Conservation (phyloP, 2,888 invertebrate genomes). For the Lepidochitona cinerea region DNA sequence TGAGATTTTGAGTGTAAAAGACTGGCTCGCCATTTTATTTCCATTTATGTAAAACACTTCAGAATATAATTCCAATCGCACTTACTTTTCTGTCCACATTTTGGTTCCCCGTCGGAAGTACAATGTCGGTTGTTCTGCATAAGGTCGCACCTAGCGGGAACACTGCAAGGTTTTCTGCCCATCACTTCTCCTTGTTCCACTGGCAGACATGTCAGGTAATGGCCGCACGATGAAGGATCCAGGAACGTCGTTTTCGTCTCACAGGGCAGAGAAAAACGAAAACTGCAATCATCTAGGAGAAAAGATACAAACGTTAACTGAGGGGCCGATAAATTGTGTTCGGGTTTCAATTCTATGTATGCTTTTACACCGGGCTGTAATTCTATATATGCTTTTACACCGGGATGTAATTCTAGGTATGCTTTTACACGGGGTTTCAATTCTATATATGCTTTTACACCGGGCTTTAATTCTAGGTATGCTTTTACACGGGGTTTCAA, state of each 20-base stretch:
- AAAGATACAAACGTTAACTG: background rate
- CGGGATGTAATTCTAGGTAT: too few species aligned
- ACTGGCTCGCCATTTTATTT: too few species aligned
- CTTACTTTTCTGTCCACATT: background rate
- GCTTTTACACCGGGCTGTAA: too few species aligned
- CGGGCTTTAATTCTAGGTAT: too few species aligned
- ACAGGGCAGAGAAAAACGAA: background rate
- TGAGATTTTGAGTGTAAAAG: too few species aligned
- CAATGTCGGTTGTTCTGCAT: background rate
- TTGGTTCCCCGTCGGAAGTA: background rate
- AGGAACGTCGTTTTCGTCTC: background rate
- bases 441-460: too few species aligned
- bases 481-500: too few species aligned
- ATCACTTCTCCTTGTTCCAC: background rate
- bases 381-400: too few species aligned
- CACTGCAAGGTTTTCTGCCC: background rate
- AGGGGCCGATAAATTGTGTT: too few species aligned
- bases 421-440: too few species aligned
- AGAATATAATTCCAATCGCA: background rate
- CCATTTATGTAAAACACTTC: too few species aligned
- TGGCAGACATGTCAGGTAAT: background rate
- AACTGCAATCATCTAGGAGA: background rate
- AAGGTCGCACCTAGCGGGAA: background rate
- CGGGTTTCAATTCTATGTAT: too few species aligned
- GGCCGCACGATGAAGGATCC: background rate